A percentile compares a stretch with the other conserved stretches of the same genome.
phyloP scores from a whole-genome alignment of 2,113 vertebrate genomes.

The Dinomys branickii region DNA sequence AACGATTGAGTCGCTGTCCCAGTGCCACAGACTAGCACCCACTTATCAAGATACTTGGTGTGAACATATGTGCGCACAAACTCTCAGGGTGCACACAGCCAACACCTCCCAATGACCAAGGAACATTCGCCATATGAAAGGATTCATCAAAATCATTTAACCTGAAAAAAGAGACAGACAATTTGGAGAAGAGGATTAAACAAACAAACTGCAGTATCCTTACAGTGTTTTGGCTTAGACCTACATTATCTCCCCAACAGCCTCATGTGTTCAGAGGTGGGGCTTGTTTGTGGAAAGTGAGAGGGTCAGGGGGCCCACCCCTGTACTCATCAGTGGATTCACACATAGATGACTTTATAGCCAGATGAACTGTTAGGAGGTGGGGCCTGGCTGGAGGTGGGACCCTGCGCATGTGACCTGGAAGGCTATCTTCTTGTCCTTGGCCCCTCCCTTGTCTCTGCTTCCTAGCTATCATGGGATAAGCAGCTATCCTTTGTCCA shows the following conservation, averaged over 20 bases:
- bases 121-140: neutral
- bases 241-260: neutral
- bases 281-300: neutral
- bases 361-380: neutral
- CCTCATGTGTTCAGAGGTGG: neutral
- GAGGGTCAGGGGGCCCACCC: no score
- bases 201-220: neutral
- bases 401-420: neutral
- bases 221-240: neutral
- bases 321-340: neutral
- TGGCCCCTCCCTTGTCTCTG: neutral
- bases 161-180: neutral
- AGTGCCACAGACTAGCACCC: no score
- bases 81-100: accelerated
- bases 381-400: neutral
- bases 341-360: neutral
- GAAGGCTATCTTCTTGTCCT: neutral
- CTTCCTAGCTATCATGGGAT: neutral
- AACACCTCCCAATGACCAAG: neutral
- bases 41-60: no score
- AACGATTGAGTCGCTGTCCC: neutral
- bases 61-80: accelerated
- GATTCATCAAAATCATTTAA: neutral
- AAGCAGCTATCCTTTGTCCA: neutral
- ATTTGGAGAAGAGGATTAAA: neutral